Evolutionary conservation across 2,797 vertebrate genomes (phyloP).

Genomic region (Dendrocincla fuliginosa): DNA sequence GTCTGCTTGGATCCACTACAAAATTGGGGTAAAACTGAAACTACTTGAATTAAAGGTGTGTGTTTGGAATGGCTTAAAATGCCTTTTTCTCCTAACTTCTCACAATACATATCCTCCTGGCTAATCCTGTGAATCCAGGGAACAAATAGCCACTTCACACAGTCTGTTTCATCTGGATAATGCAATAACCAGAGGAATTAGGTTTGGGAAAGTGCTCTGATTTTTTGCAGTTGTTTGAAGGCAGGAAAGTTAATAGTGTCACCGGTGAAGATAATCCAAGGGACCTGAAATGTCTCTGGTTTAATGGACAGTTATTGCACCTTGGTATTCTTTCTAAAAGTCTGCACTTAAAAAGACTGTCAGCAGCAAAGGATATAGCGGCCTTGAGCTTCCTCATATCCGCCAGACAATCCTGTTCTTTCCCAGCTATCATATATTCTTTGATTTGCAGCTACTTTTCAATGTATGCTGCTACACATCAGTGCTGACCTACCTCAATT

Average conservation of each 20-base stretch:
- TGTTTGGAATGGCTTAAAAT: not conserved
- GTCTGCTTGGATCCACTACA: not conserved
- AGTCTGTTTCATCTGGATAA: conserved; percentile 6
- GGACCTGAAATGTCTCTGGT: not conserved
- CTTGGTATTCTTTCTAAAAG: not conserved
- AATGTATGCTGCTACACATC: not conserved
- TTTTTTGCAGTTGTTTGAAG: conserved; percentile 38
- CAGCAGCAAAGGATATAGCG: not conserved
- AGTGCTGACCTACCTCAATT: not conserved
- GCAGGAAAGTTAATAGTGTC: conserved; percentile 12
- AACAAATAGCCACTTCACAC: conserved; percentile 41
- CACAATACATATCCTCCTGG: not conserved
- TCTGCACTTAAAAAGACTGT: not conserved
- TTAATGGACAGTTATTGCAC: not conserved
- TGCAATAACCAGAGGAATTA: conserved; percentile 38
- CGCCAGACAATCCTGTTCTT: not conserved
- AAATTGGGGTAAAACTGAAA: not conserved
- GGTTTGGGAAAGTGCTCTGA: not conserved
- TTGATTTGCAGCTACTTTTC: conserved; percentile 16
- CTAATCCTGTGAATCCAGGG: not conserved
- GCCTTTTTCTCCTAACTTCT: not conserved
- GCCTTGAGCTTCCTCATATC: not conserved
- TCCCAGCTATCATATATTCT: not conserved
- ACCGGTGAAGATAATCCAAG: conserved; percentile 27
- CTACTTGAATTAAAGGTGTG: not conserved